Base-by-base conservation (phyloP, 1,140 invertebrate genomes). In the Trichoplusia ni region DNA sequence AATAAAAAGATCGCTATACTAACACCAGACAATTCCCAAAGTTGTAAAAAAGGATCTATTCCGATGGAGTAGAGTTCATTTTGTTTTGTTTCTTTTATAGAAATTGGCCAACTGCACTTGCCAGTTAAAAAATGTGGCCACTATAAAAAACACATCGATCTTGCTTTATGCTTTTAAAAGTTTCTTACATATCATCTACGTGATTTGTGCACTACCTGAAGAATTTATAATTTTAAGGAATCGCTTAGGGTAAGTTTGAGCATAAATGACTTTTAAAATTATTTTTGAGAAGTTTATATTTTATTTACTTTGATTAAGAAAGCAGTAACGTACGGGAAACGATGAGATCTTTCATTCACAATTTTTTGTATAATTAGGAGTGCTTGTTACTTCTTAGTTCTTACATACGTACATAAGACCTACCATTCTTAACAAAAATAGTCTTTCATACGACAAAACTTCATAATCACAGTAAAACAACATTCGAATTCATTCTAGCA, bases 101-200 rank as follows among this genome's bases (percentile, higher is more conserved):
- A 4, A 4, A 14, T 6, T 6, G 4, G 19, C 4, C 0, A 81
- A 77, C 73, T 70, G 60, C 40, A 65, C 47, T 77, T 71, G 46
- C 27, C 13, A 47, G 37, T 64, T 73, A 76, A 81, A 74, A 74
- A 73, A 64, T 61, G 49, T 70, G 33, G 54, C 51, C 51, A 67
- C 67, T 46, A 53, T 67, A 80, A 82, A 84, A 84, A 81, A 19
- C 60, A 42, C 82, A 84, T 84, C 79, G 78, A 84, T 84, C 82
- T 81, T 81, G 42, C 51, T 42, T 69, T 70, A 80, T 75, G 73
- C 51, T 16, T 21, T 82, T 59, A 74, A 71, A 64, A 47, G 75
- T 13, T 56, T 56, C 51, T 56, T 56, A 56, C 51, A 40, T 56
- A 40, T 56, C n/a, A 56, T 56, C 60, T 75, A 73, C 73, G 73